phyloP scores from a whole-genome alignment of 2,113 vertebrate species.

The Heterotis niloticus region DNA sequence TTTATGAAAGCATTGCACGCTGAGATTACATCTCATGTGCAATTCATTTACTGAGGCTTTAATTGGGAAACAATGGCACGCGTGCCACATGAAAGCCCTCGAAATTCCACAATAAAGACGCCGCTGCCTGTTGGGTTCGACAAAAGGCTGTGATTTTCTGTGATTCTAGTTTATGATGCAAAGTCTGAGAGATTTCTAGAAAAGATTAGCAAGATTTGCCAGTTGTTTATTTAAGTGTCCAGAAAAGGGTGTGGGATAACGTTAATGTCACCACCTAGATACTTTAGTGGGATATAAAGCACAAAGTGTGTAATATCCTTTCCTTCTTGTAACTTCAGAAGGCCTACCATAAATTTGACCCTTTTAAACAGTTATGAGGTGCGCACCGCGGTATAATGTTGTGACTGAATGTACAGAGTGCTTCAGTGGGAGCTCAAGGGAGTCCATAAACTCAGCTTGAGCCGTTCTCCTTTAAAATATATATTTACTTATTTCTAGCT shows the following conservation, averaged over 20 bases:
- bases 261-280: neutral
- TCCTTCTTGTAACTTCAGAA: too few relatives aligned
- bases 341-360: too few relatives aligned
- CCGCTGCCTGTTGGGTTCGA: slow-evolving; percentile 20
- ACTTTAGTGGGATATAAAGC: slow-evolving; percentile 6
- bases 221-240: neutral
- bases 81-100: neutral
- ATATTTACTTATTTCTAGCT: too few relatives aligned
- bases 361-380: too few relatives aligned
- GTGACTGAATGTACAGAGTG: too few relatives aligned
- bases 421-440: too few relatives aligned
- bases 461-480: too few relatives aligned
- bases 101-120: slow-evolving; percentile 28
- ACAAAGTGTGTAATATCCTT: neutral
- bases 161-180: neutral
- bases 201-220: neutral
- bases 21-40: neutral
- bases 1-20: slow-evolving; percentile 7
- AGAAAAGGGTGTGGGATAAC: slow-evolving; percentile 8
- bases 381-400: too few relatives aligned
- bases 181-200: neutral
- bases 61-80: slow-evolving; percentile 26
- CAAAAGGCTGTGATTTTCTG: neutral
- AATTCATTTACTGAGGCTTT: slow-evolving; percentile 10
- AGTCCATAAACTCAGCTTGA: too few relatives aligned